Conservation (phyloP, 35 echinoderm and acorn worm genomes). For the Heliocidaris tuberculata region DNA sequence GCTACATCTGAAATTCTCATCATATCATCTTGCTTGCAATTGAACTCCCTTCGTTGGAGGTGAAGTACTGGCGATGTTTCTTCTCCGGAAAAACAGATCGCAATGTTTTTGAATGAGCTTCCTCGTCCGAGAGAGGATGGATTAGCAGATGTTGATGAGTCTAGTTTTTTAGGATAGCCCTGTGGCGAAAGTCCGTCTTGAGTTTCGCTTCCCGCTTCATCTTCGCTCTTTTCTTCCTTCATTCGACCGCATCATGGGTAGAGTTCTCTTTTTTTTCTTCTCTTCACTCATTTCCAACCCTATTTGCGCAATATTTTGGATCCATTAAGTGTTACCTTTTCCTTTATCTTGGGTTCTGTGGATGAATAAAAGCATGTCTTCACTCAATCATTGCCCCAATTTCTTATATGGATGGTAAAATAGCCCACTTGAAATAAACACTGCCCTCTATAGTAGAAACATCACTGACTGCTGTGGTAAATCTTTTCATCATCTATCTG, state of each 20-base stretch:
- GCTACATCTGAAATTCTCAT: constrained; percentile 42
- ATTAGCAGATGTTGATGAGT: constrained; percentile 51
- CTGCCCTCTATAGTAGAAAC: neutral
- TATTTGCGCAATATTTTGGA: constrained; percentile 23
- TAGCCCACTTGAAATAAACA: neutral
- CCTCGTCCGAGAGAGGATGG: constrained; percentile 27
- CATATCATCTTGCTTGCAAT: constrained; percentile 39
- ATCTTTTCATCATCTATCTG: neutral
- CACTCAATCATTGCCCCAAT: neutral
- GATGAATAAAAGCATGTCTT: neutral
- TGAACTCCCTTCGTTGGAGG: constrained; percentile 40
- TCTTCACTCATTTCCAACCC: constrained; percentile 19
- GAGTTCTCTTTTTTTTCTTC: neutral
- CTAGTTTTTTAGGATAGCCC: constrained; percentile 35
- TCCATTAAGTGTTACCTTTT: neutral
- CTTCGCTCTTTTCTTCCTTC: constrained; percentile 20
- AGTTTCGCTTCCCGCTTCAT: constrained; percentile 37
- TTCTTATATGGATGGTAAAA: neutral
- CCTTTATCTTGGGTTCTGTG: neutral
- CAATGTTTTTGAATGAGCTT: constrained; percentile 53
- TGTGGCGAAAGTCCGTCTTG: constrained; percentile 25
- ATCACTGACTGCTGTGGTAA: neutral
- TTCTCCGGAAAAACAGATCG: constrained; percentile 41
- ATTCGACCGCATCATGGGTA: neutral
- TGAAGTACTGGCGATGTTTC: constrained; percentile 21